Base-by-base conservation (phyloP, 2,888 invertebrate genomes). In the Drosophila histrio region DNA sequence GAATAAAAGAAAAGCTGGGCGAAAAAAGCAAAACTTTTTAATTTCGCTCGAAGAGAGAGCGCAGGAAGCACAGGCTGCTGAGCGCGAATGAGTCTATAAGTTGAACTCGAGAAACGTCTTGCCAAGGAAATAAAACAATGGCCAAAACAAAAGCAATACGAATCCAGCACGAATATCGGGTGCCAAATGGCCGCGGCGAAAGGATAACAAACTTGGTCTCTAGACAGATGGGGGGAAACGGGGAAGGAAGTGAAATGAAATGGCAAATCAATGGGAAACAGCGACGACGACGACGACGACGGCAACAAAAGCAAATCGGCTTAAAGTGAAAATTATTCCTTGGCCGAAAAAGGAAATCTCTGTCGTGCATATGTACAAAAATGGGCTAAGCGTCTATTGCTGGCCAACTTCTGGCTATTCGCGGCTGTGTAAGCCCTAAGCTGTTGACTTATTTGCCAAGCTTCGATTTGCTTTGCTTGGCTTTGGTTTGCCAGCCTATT, bases 311-410 rank as follows among this genome's bases (percentile, higher is more conserved):
- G 70, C 67, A 89, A 90, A 90, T 80, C 90, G 84, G 89, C 90
- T 90, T 90, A 90, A 87, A 89, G 89, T 81, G 78, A 67, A 90
- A 90, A 90, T 90, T 89, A 87, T 90, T 90, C 88, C 68, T 75
- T 67, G 49, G 34, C 69, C 74, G 53, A 49, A 38, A 24, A 44
- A 26, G 28, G 11, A 28, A 39, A 61, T 47, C 61, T 24, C 61
- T 50, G 28, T 43, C 49, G 44, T 54, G 53, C 72, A 71, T 72
- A 66, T 65, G 75, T 39, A 74, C 49, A 47, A 54, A 71, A 71
- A 64, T 64, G 39, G 60, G 34, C 59, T 67, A 68, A 68, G 60
- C 60, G 53, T 22, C 53, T 34, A n/a, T 46, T 6, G 28, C 22
- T 26, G 56, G 62, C 60, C 62, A 65, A 63, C 46, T 73, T 76